Percentiles rank a stretch among this genome's conserved stretches.
Evolutionary conservation across 2,888 invertebrate species (phyloP).

Genomic region (Panzeria rudis): DNA sequence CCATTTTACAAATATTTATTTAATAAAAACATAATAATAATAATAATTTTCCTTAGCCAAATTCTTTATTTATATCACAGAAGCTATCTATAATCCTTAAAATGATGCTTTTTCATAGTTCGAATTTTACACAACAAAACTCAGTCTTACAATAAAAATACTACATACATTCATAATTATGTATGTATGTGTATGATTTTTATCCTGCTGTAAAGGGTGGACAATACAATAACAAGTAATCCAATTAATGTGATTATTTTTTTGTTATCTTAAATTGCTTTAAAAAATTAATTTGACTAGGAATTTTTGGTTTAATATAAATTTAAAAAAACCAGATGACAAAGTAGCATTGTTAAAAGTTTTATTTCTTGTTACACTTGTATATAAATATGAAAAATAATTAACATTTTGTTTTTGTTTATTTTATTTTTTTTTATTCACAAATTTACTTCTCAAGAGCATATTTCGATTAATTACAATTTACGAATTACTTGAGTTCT

Average conservation of each 20-base stretch:
- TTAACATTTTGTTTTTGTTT: neutral
- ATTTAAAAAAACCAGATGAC: too few relatives aligned
- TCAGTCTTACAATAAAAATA: neutral
- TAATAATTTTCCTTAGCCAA: neutral
- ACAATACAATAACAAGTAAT: neutral
- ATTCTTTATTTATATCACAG: neutral
- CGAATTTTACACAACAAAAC: neutral
- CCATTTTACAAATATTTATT: neutral
- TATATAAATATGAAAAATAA: neutral
- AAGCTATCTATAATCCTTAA: too few relatives aligned
- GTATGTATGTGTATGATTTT: neutral
- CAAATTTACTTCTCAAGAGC: neutral
- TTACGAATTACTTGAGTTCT: constrained; percentile 3
- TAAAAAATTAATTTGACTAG: neutral
- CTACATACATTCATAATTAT: too few relatives aligned
- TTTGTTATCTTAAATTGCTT: neutral
- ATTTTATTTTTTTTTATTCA: too few relatives aligned
- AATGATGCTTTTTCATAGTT: neutral
- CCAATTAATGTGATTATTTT: neutral
- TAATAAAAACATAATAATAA: neutral
- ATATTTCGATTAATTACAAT: constrained; percentile 20
- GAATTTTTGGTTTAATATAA: too few relatives aligned
- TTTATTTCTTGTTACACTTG: too few relatives aligned
- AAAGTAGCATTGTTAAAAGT: too few relatives aligned
- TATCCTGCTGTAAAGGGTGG: neutral